Evolutionary conservation across 2,113 vertebrate genomes (phyloP), one percentile per base, ranked within the genome.

Genomic region (Anolis sagrei): DNA sequence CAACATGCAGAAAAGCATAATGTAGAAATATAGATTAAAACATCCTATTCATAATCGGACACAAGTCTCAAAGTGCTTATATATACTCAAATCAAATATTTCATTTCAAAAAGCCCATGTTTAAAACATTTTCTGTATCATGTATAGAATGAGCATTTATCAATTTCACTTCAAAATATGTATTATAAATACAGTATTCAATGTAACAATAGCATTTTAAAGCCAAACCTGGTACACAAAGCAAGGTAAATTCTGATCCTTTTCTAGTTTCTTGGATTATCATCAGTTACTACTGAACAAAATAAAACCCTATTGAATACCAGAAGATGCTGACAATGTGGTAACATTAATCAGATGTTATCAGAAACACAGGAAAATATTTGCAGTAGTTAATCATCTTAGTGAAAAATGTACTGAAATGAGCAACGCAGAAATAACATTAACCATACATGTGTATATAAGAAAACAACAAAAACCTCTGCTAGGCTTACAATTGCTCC

Each of bases 401-500:
- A 82, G 61, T 25, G 27, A 68, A 68, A 81, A 64, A 34, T 64
- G 64, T 51, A 74, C 11, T 75, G n/a, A 81, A 81, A 81, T 36
- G 32, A 48, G 27, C 48, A 54, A 58, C 25, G 54, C 5, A 19
- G 51, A 34, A 66, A 69, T 44, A 39, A 54, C 29, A 39, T n/a
- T 32, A 69, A 54, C 69, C 23, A 70, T 21, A 19, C 9, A 85
- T 69, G 66, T n/a, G 8, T 74, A 1, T 1, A 74, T 32, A 34
- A 62, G 54, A 34, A 62, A 78, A 78, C 13, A 13, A n/a, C 49
- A 61, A 78, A 36, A n/a, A 11, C 18, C 27, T 69, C 64, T 68
- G 27, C 44, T 44, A 61, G 49, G 21, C 85, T 91, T 87, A 79
- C 94, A 86, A 54, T 88, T 90, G 73, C 79, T 94, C 88, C 68